These are phyloP conservation scores for Tenrec ecaudatus DNA, from an alignment of 2,113 vertebrate species.

Conservation along the genomic window DNA sequence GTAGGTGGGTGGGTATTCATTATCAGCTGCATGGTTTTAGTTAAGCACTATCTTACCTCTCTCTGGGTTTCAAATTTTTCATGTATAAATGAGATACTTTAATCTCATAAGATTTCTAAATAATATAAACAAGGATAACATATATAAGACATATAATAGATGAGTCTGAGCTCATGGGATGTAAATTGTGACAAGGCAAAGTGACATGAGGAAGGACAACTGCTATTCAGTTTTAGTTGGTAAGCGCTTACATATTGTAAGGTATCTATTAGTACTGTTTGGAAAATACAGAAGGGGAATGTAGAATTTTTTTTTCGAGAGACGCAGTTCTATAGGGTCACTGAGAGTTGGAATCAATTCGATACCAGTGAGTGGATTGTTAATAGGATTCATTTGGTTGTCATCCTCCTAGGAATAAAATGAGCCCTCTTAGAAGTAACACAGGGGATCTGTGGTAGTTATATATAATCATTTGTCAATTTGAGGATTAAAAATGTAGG, in stretches of 20 bases:
- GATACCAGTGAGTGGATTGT: too few relatives aligned
- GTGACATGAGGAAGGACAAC: not conserved
- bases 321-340: not conserved
- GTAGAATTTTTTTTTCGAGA: constrained; percentile 22
- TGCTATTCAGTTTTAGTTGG: not conserved
- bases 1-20: not conserved
- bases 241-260: not conserved
- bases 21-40: not conserved
- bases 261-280: not conserved
- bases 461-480: too few relatives aligned
- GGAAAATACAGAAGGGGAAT: not conserved
- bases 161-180: not conserved
- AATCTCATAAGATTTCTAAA: not conserved
- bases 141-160: not conserved
- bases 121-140: not conserved
- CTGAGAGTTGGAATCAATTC: too few relatives aligned
- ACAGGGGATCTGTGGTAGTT: too few relatives aligned
- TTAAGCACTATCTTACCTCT: not conserved
- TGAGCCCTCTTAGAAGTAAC: too few relatives aligned
- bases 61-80: constrained; percentile 8
- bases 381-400: too few relatives aligned
- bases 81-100: not conserved
- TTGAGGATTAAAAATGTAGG: too few relatives aligned
- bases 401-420: too few relatives aligned
- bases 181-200: not conserved